Evolutionary conservation across 2,113 vertebrate species (phyloP).

Genomic region (Ifrita kowaldi): DNA sequence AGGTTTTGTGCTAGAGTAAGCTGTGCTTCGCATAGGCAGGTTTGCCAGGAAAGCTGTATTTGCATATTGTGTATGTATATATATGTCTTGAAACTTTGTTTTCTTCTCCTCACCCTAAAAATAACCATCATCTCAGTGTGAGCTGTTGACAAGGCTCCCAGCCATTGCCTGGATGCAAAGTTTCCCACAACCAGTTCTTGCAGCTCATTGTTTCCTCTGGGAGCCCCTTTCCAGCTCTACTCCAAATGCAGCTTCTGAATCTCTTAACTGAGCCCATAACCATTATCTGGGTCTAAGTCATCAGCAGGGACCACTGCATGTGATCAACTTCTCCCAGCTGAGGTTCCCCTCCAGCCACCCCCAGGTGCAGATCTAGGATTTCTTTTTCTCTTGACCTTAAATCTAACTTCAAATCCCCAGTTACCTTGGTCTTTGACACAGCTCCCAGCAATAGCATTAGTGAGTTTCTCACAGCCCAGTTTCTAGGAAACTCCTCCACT

Average conservation of each 20-base stretch:
- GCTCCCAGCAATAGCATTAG: background rate
- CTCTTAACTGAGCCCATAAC: rapidly evolving
- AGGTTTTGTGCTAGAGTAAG: background rate
- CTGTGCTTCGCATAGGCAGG: background rate
- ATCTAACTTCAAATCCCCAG: background rate
- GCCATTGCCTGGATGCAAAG: background rate
- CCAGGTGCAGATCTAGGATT: background rate
- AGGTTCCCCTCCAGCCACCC: background rate
- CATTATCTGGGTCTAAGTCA: background rate
- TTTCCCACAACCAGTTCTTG: background rate
- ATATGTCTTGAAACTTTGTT: background rate
- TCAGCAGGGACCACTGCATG: background rate
- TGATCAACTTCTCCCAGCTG: background rate
- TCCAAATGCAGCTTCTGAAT: background rate
- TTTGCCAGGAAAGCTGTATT: background rate
- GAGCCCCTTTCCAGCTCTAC: background rate
- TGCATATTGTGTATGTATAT: background rate
- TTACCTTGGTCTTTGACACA: background rate
- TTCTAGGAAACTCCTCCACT: background rate
- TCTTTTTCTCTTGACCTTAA: background rate
- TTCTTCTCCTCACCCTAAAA: background rate
- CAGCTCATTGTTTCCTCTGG: background rate
- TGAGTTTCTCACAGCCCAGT: background rate
- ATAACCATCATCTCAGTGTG: background rate
- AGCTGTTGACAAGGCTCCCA: background rate